These are phyloP conservation scores for Hyalella azteca DNA, from an alignment of 2,888 invertebrate genomes.

Conservation along the genomic window DNA sequence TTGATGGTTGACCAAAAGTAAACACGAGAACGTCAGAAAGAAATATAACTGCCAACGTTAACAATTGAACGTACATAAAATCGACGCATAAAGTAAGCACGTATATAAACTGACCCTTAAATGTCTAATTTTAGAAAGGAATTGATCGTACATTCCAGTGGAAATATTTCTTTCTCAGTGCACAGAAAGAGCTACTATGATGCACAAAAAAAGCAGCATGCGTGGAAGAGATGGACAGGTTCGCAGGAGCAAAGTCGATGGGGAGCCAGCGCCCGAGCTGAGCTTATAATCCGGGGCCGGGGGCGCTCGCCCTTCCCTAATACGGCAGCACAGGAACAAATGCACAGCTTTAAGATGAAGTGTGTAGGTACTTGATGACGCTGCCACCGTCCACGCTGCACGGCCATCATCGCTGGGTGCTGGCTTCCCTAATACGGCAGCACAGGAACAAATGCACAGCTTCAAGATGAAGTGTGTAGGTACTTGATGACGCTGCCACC, in stretches of 20 bases:
- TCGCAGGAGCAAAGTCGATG: background rate
- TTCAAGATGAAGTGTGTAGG: slow-evolving; percentile 8
- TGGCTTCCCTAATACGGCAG: background rate
- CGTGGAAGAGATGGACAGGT: background rate
- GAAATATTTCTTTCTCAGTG: too few species aligned
- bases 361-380: slow-evolving; percentile 6
- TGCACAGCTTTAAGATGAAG: slow-evolving; percentile 20
- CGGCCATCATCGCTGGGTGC: background rate
- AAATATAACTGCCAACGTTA: too few species aligned
- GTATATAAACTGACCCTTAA: too few species aligned
- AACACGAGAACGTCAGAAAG: too few species aligned
- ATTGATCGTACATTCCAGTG: too few species aligned
- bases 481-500: background rate
- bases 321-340: slow-evolving; percentile 5
- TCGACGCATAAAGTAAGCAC: too few species aligned
- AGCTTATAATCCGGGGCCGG: background rate
- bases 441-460: slow-evolving; percentile 21
- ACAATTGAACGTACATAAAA: too few species aligned
- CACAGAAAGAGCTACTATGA: too few species aligned
- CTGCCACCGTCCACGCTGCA: too few species aligned
- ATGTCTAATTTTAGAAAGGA: too few species aligned
- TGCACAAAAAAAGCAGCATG: background rate
- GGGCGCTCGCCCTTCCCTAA: slow-evolving; percentile 2
- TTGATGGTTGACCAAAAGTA: too few species aligned
- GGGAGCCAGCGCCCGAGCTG: background rate